These are phyloP conservation scores for Saimiri boliviensis DNA, from an alignment of 2,113 vertebrate genomes.

Conservation along the genomic window DNA sequence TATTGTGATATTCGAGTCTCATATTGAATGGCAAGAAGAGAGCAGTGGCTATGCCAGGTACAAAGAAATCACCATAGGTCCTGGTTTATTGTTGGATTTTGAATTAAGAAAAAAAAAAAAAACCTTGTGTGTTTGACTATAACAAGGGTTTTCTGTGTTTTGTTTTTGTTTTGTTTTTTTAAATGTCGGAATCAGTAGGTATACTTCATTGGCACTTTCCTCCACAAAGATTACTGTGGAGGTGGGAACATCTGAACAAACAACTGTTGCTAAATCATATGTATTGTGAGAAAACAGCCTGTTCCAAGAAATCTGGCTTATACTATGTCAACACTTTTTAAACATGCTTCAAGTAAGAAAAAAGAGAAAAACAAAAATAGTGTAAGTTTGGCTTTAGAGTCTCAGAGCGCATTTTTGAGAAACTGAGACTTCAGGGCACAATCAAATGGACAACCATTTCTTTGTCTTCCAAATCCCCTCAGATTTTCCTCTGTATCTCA, in stretches of 20 bases:
- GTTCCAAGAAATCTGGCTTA: conserved; percentile 46
- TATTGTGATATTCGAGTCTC: neutral
- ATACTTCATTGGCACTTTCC: neutral
- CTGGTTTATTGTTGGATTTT: neutral
- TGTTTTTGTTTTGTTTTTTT: neutral
- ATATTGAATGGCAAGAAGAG: neutral
- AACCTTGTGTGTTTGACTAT: neutral
- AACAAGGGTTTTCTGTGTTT: neutral
- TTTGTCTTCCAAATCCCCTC: neutral
- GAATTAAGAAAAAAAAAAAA: conserved; percentile 36
- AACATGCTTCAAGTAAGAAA: conserved; percentile 38
- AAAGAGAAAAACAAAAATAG: neutral
- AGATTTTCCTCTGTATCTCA: neutral
- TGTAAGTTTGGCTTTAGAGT: neutral
- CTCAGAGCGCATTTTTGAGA: neutral
- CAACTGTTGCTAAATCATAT: conserved; percentile 31
- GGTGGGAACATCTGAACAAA: conserved; percentile 66
- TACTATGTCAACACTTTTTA: conserved; percentile 13
- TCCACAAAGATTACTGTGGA: conserved; percentile 12
- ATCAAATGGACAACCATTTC: neutral
- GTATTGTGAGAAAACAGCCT: conserved; percentile 45
- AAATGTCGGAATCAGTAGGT: neutral
- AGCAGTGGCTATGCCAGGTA: neutral
- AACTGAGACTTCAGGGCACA: neutral
- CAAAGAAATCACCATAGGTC: neutral